phyloP scores from a whole-genome alignment of 2,888 invertebrate genomes.

The Nomada lathburiana region DNA sequence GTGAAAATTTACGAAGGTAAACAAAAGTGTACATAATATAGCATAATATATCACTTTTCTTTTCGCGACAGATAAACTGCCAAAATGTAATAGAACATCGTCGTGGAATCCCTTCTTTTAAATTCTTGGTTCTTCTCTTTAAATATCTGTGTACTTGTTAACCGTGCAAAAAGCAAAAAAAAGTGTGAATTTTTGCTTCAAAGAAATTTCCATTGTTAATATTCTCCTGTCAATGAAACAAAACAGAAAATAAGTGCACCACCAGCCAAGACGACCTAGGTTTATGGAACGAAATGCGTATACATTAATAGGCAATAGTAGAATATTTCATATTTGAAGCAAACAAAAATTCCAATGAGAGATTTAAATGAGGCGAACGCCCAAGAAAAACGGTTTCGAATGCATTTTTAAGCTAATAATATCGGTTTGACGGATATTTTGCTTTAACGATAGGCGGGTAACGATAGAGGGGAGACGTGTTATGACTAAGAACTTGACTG shows the following conservation, averaged over 20 bases:
- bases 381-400: conserved; percentile 62
- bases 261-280: conserved; percentile 81
- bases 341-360: conserved; percentile 52
- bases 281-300: conserved; percentile 78
- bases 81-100: conserved; percentile 53
- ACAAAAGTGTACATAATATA: conserved; percentile 42
- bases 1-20: conserved; percentile 23
- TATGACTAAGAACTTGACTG: conserved; percentile 42
- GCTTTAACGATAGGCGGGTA: conserved; percentile 35
- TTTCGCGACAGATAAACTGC: conserved; percentile 54
- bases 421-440: conserved; percentile 59
- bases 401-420: conserved; percentile 62
- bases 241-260: conserved; percentile 52
- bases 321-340: conserved; percentile 70
- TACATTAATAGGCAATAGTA: conserved; percentile 75
- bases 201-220: conserved; percentile 55
- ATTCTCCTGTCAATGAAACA: conserved; percentile 45
- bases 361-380: conserved; percentile 47
- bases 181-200: conserved; percentile 33
- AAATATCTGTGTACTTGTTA: conserved; percentile 40
- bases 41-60: conserved; percentile 28
- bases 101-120: conserved; percentile 61
- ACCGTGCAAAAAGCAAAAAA: conserved; percentile 24
- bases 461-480: conserved; percentile 31
- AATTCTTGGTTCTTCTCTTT: conserved; percentile 48